phyloP scores from a whole-genome alignment of 2,113 vertebrate species.

The Pelmatolapia mariae region DNA sequence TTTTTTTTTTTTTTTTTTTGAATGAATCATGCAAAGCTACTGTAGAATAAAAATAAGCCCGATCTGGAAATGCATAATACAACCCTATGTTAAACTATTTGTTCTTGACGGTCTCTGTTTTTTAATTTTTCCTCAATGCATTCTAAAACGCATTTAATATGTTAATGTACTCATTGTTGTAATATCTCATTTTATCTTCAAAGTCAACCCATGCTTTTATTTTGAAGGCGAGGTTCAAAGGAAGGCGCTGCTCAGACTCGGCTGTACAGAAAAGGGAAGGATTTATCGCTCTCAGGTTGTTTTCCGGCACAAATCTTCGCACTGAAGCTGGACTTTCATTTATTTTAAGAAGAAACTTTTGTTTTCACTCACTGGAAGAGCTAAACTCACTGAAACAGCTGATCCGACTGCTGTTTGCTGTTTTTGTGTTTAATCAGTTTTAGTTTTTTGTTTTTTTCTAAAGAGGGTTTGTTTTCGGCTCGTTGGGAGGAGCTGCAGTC shows the following conservation, averaged over 20 bases:
- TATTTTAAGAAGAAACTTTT: rapidly evolving
- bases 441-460: rapidly evolving
- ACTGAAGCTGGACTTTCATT: neutral
- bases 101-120: neutral
- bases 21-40: neutral
- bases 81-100: neutral
- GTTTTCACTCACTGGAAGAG: neutral
- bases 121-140: too few species aligned
- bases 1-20: neutral
- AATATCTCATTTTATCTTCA: neutral
- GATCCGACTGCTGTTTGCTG: neutral
- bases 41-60: neutral
- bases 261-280: neutral
- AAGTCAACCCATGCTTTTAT: constrained; percentile 4
- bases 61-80: neutral
- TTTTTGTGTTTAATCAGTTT: neutral
- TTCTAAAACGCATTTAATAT: neutral
- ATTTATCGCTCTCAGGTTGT: neutral
- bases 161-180: neutral
- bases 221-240: constrained; percentile 20
- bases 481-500: constrained; percentile 14
- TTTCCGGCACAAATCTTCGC: neutral
- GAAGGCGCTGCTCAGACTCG: neutral
- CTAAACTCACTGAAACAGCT: neutral
- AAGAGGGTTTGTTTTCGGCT: neutral